phyloP scores from a whole-genome alignment of 2,113 vertebrate species.

The Gnathonemus longibarbis region DNA sequence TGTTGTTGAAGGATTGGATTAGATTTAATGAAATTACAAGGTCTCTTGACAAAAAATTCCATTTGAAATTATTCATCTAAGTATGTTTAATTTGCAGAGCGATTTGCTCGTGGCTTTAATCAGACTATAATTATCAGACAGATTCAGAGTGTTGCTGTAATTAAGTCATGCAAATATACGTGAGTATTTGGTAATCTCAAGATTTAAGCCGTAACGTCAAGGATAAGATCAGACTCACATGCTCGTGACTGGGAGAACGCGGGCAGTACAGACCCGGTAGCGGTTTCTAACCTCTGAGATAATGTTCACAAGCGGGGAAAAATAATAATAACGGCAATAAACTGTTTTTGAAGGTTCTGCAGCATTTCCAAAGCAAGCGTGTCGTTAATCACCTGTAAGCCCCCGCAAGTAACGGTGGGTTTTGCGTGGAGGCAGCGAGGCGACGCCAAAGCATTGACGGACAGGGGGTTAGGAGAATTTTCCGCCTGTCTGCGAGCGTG shows the following conservation, averaged over 20 bases:
- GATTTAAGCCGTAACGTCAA: background rate
- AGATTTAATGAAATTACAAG: slow-evolving; percentile 15
- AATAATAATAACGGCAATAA: background rate
- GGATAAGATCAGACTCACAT: background rate
- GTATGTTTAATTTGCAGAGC: slow-evolving; percentile 19
- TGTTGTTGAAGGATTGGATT: slow-evolving; percentile 2
- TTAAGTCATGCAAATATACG: slow-evolving; percentile 23
- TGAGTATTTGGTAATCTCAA: slow-evolving; percentile 19
- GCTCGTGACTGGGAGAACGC: too few species aligned
- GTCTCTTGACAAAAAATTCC: slow-evolving; percentile 18
- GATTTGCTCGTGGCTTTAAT: slow-evolving; percentile 21
- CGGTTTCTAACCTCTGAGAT: background rate
- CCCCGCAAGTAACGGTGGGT: background rate
- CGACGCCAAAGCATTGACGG: background rate
- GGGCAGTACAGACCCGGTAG: background rate
- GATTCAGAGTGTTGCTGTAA: slow-evolving; percentile 24
- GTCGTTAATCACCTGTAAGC: background rate
- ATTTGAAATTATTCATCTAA: slow-evolving; percentile 18
- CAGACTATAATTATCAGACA: slow-evolving; percentile 27
- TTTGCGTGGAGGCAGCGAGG: background rate
- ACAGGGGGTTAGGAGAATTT: background rate
- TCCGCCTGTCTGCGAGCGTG: background rate
- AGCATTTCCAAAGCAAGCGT: background rate
- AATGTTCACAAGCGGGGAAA: background rate
- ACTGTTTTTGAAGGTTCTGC: background rate